A percentile compares a stretch with the other conserved stretches of the same genome.
Evolutionary conservation across 2,797 vertebrate species (phyloP).

Genomic region (Lophius americanus): DNA sequence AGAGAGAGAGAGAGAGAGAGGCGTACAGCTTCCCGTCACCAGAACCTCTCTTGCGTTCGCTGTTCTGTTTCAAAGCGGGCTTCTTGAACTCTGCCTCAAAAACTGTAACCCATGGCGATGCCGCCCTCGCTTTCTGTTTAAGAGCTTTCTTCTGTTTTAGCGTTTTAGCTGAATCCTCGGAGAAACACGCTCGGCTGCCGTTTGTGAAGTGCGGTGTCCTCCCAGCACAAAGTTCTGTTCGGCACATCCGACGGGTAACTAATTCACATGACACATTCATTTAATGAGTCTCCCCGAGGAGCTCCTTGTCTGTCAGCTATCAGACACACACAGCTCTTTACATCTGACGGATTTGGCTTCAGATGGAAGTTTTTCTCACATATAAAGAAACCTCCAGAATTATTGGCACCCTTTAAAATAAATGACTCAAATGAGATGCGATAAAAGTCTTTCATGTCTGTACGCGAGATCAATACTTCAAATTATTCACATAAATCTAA

Average conservation of each 20-base stretch:
- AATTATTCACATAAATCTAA: too few relatives aligned
- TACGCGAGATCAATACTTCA: too few relatives aligned
- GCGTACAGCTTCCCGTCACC: slow-evolving; percentile 10
- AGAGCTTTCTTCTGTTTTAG: slow-evolving; percentile 3
- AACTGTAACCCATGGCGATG: slow-evolving; percentile 19
- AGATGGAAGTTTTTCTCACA: too few relatives aligned
- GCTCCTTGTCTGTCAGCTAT: slow-evolving; percentile 43
- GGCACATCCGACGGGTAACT: slow-evolving; percentile 36
- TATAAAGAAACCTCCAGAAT: too few relatives aligned
- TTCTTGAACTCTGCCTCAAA: slow-evolving; percentile 20
- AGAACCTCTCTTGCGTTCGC: slow-evolving; percentile 15
- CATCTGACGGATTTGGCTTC: slow-evolving; percentile 40
- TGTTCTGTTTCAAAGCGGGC: slow-evolving; percentile 22
- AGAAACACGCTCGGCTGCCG: slow-evolving; percentile 39
- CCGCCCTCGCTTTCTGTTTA: slow-evolving; percentile 24
- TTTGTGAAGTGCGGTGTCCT: slow-evolving; percentile 45
- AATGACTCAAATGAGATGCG: too few relatives aligned
- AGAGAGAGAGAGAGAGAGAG: too few relatives aligned
- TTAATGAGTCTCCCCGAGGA: slow-evolving; percentile 53
- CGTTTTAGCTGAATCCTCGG: slow-evolving; percentile 37
- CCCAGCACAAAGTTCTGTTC: slow-evolving; percentile 39
- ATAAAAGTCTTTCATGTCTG: too few relatives aligned
- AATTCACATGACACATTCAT: slow-evolving; percentile 63
- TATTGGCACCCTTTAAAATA: too few relatives aligned
- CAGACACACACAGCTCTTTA: slow-evolving; percentile 26